Evolutionary conservation across 2,113 vertebrate species (phyloP).

Genomic region (Tor tambroides): DNA sequence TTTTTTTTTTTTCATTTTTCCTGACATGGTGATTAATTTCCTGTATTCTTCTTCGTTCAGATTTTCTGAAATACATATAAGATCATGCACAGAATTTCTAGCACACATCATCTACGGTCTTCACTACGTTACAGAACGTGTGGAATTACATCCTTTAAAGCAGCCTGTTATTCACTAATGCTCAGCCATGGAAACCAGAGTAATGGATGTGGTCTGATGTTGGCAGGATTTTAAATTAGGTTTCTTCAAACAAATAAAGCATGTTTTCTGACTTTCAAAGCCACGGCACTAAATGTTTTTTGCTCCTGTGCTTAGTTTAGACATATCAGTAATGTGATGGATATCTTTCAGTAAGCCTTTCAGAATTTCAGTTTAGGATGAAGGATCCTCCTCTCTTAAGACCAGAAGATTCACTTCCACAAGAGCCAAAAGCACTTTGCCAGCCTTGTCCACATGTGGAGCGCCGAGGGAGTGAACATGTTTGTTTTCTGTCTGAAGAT

Average conservation of each 20-base stretch:
- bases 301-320: not conserved
- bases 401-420: constrained; percentile 13
- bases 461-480: not conserved
- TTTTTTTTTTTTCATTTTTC: not conserved
- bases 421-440: not conserved
- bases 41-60: not conserved
- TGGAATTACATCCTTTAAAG: no score
- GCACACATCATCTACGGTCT: not conserved
- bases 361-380: not conserved
- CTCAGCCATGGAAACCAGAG: no score
- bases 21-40: not conserved
- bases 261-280: not conserved
- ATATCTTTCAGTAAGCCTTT: constrained; percentile 1
- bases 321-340: not conserved
- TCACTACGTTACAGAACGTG: not conserved
- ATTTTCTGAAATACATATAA: not conserved
- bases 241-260: not conserved
- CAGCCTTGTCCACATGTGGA: not conserved
- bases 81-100: not conserved
- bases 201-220: no score
- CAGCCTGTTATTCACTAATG: not conserved
- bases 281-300: not conserved
- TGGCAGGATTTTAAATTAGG: no score
- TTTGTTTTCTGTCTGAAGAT: not conserved
- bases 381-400: not conserved